phyloP scores from a whole-genome alignment of 1,140 invertebrate genomes.

The Rhopalosiphum maidis region DNA sequence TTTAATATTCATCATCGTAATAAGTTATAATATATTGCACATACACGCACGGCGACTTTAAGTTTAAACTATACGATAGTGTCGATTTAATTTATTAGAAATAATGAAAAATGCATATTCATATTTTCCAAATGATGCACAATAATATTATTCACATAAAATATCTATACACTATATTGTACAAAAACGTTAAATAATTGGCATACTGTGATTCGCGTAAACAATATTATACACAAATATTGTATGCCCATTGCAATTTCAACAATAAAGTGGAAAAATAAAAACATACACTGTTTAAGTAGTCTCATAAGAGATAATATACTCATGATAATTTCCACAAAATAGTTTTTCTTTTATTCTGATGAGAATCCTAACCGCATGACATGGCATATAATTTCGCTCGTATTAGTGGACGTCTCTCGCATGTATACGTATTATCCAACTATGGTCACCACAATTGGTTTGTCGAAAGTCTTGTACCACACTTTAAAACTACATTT shows the following conservation, averaged over 20 bases:
- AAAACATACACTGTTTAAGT: not conserved
- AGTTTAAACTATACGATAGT: not conserved
- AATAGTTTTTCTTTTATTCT: not conserved
- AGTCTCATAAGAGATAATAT: not conserved
- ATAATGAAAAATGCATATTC: not conserved
- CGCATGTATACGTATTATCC: not conserved
- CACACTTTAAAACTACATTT: not conserved
- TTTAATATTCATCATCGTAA: not conserved
- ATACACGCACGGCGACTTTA: not conserved
- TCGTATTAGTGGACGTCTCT: not conserved
- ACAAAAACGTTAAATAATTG: not conserved
- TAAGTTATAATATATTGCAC: not conserved
- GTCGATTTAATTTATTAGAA: not conserved
- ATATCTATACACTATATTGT: not conserved
- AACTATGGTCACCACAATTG: constrained; percentile 5
- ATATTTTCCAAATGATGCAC: not conserved
- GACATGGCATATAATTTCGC: not conserved
- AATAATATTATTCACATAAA: not conserved
- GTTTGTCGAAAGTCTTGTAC: constrained; percentile 13
- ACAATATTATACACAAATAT: not conserved
- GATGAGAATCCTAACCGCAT: constrained; percentile 10
- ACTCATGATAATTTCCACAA: not conserved
- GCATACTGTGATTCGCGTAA: not conserved
- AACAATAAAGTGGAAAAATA: not conserved
- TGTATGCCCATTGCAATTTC: not conserved